Evolutionary conservation across 2,113 vertebrate species (phyloP), one percentile per base, ranked within the genome.

Genomic region (Siphamia tubifer): DNA sequence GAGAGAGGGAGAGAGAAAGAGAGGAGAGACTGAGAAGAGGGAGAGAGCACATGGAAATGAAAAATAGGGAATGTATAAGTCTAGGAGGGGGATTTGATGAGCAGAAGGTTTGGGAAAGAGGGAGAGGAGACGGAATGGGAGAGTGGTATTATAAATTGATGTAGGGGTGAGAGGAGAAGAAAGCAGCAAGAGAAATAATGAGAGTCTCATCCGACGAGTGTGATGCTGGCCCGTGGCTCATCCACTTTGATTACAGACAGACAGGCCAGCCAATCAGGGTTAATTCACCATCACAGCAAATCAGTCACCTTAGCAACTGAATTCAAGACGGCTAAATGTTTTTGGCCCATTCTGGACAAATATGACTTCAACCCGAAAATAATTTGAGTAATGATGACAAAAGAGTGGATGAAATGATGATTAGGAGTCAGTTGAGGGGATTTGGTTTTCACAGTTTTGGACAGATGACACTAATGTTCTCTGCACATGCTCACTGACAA

Each of bases 21-120:
- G n/a, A n/a, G 15, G 52, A 32, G 23, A 47, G 56, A 47, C 21
- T 66, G 62, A 49, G 38, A 23, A 68, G 66, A 79, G 34, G 56
- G 49, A 72, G 68, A 44, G 75, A 60, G 74, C 79, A 75, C 52
- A 61, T 70, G 72, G 74, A 87, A 75, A 90, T 79, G 77, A 83
- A 81, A 84, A 87, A 84, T 60, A 73, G 68, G 70, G 64, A 82
- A 86, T 72, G 65, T 63, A 65, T 34, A 73, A 85, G 64, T 80
- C 60, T 40, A 79, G 77, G 57, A 74, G 64, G 69, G 66, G 76
- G 82, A 81, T 74, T 79, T 84, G 79, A 89, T 69, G 82, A 86
- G 71, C 75, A 84, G 77, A 77, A 69, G 77, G 68, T 47, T 72
- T 77, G 77, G 73, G 86, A 70, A 61, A 81, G 62, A 71, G 64